Conservation (phyloP, 2,888 invertebrate genomes). For the Drosophila limbata region DNA sequence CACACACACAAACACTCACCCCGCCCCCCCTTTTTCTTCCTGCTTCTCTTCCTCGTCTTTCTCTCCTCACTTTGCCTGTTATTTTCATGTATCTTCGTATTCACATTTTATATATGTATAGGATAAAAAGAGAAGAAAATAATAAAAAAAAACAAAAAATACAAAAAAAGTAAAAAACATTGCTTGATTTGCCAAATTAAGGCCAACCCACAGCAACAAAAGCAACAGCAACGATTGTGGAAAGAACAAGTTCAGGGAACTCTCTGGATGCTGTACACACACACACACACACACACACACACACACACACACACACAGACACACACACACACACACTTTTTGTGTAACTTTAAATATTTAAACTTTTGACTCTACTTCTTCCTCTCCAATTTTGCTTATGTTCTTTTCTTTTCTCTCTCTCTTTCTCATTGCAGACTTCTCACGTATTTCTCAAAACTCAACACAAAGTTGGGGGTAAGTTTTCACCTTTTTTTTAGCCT, state of each 20-base stretch:
- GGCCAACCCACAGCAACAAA: conserved; percentile 47
- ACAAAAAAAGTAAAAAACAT: conserved; percentile 39
- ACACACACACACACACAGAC: neutral
- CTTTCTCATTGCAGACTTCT: conserved; percentile 20
- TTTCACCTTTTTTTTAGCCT: neutral
- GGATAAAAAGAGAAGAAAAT: conserved; percentile 9
- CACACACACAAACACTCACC: conserved; percentile 32
- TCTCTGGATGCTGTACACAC: conserved; percentile 19
- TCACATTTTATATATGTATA: conserved; percentile 27
- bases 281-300: conserved; percentile 1
- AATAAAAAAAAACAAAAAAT: conserved; percentile 4
- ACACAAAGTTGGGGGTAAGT: conserved; percentile 31
- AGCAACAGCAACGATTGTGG: conserved; percentile 37
- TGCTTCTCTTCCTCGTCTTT: neutral
- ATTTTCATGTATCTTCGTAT: conserved; percentile 23
- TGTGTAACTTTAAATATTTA: conserved; percentile 26
- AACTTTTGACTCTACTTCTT: neutral
- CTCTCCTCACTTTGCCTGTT: neutral
- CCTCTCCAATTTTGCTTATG: neutral
- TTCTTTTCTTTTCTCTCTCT: neutral
- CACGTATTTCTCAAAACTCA: conserved; percentile 13
- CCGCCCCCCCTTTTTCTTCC: too few species aligned
- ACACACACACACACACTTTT: neutral
- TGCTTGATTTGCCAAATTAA: conserved; percentile 67
- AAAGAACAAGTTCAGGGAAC: conserved; percentile 42